These are phyloP conservation scores for Siniperca undulata DNA, from an alignment of 2,797 vertebrate genomes.

Conservation along the genomic window DNA sequence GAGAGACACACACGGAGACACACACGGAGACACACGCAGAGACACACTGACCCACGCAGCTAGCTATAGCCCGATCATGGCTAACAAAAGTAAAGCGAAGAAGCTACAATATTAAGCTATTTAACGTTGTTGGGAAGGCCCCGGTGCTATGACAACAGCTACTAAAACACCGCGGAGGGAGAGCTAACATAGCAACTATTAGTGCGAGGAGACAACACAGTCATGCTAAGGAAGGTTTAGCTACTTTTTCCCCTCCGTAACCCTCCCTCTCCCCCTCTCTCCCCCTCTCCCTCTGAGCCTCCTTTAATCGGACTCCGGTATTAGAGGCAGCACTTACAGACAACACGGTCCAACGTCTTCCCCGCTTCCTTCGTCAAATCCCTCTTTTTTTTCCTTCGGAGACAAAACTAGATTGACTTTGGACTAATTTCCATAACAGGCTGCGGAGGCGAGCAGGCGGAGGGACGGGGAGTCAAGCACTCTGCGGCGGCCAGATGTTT, in stretches of 20 bases:
- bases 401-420: slow-evolving; percentile 84
- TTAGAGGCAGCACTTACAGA: slow-evolving; percentile 86
- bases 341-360: slow-evolving; percentile 85
- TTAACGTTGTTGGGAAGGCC: slow-evolving; percentile 83
- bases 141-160: slow-evolving; percentile 83
- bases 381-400: slow-evolving; percentile 43
- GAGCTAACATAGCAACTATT: slow-evolving; percentile 81
- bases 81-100: slow-evolving; percentile 85
- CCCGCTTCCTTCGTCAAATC: slow-evolving; percentile 78
- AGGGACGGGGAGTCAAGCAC: slow-evolving; percentile 87
- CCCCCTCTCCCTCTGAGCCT: slow-evolving; percentile 67
- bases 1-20: slow-evolving; percentile 30
- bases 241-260: slow-evolving; percentile 84
- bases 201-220: slow-evolving; percentile 72
- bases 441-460: slow-evolving; percentile 82
- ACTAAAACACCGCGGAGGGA: slow-evolving; percentile 73
- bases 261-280: slow-evolving; percentile 72
- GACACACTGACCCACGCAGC: slow-evolving; percentile 79
- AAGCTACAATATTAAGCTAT: slow-evolving; percentile 74
- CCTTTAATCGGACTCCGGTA: slow-evolving; percentile 83
- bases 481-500: slow-evolving; percentile 97
- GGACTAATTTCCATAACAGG: slow-evolving; percentile 88
- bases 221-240: slow-evolving; percentile 84
- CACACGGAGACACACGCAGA: slow-evolving; percentile 40
- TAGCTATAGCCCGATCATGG: slow-evolving; percentile 81